Conservation (phyloP, 2,797 vertebrate species). For the Microctenopoma stevenorrisi region DNA sequence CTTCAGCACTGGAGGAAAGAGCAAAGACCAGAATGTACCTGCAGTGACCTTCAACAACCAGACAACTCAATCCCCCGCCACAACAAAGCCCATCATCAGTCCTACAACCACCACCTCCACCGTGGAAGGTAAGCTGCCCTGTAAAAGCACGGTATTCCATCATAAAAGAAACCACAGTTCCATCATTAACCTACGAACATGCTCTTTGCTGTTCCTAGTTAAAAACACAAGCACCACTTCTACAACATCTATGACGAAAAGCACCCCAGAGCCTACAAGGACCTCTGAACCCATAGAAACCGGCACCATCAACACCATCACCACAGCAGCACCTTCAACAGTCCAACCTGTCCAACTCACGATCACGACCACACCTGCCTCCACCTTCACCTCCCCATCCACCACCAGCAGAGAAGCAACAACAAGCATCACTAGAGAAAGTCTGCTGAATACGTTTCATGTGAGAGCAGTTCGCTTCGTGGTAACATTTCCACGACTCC, state of each 20-base stretch:
- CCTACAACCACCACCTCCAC: accelerated
- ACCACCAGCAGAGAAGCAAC: too few relatives aligned
- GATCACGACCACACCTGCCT: accelerated
- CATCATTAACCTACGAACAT: too few relatives aligned
- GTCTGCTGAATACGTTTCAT: accelerated
- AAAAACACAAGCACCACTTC: accelerated
- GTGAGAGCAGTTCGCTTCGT: conserved; percentile 35
- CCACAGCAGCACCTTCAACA: accelerated
- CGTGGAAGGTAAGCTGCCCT: conserved; percentile 10
- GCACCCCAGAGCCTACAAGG: accelerated
- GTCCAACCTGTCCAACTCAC: accelerated
- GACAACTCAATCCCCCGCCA: accelerated
- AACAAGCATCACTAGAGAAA: accelerated
- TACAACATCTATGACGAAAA: neutral
- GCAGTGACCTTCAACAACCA: too few relatives aligned
- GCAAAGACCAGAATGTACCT: too few relatives aligned
- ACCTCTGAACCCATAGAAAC: neutral
- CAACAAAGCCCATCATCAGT: accelerated
- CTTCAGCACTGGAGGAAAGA: too few relatives aligned
- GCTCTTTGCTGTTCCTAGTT: too few relatives aligned
- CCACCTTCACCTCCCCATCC: too few relatives aligned
- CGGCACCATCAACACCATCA: accelerated
- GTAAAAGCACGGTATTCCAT: neutral
- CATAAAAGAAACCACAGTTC: neutral
- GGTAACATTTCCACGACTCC: neutral